Percentiles rank a stretch among this genome's conserved stretches.
These are phyloP conservation scores for Trichogramma pretiosum DNA, from an alignment of 1,140 invertebrate genomes.

Conservation along the genomic window DNA sequence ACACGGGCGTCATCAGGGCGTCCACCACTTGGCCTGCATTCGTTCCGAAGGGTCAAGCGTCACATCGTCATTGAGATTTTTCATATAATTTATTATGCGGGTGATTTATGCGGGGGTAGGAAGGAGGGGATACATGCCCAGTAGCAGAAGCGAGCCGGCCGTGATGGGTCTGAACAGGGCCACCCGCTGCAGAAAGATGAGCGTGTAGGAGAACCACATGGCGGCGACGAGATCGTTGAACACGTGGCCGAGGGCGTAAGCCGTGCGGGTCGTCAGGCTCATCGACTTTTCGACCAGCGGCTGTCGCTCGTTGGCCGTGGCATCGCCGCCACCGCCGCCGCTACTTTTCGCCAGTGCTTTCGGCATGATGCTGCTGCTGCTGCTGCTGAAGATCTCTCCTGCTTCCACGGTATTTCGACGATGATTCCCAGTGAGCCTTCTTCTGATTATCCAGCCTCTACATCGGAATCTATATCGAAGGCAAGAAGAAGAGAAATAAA, in stretches of 20 bases:
- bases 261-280: slow-evolving; percentile 44
- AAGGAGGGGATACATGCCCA: slow-evolving; percentile 47
- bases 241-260: slow-evolving; percentile 77
- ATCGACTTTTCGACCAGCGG: slow-evolving; percentile 29
- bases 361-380: neutral
- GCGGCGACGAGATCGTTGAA: slow-evolving; percentile 85
- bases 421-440: too few species aligned
- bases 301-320: slow-evolving; percentile 16
- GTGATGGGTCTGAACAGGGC: slow-evolving; percentile 58
- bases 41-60: too few species aligned
- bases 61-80: neutral
- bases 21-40: slow-evolving; percentile 75
- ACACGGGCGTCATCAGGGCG: slow-evolving; percentile 75
- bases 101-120: too few species aligned
- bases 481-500: too few species aligned
- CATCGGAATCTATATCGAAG: slow-evolving; percentile 14
- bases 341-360: neutral
- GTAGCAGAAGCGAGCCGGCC: slow-evolving; percentile 68
- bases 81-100: slow-evolving; percentile 5
- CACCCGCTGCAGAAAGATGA: slow-evolving; percentile 80
- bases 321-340: neutral
- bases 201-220: slow-evolving; percentile 90
- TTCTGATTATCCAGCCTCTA: neutral
- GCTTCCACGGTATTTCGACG: too few species aligned
- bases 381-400: too few species aligned